Evolutionary conservation across 92 coral and sea anemone species (phyloP).

Genomic region (Zoanthus sansibaricus): DNA sequence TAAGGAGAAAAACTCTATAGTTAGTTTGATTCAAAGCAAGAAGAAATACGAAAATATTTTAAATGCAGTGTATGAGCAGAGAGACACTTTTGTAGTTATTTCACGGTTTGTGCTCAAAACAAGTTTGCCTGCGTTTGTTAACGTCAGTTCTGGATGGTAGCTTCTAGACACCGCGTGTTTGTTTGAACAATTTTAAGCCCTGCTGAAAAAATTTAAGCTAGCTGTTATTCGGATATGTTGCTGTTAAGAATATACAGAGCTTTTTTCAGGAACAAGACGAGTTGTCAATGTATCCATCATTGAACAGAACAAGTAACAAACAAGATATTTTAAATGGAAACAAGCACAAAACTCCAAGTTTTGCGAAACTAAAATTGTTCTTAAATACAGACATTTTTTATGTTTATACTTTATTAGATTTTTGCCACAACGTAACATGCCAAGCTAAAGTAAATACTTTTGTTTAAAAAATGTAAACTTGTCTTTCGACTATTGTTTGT

Average conservation of each 20-base stretch:
- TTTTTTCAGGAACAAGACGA: slow-evolving; percentile 3
- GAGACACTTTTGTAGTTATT: background rate
- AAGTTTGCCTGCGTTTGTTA: slow-evolving; percentile 1
- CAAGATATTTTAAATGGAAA: background rate
- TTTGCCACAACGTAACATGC: background rate
- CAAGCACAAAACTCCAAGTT: background rate
- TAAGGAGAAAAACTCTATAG: background rate
- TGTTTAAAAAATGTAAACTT: background rate
- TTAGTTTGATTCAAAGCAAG: background rate
- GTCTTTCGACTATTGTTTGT: slow-evolving; percentile 7
- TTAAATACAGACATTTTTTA: no score
- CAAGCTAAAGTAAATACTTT: background rate
- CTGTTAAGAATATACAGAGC: background rate
- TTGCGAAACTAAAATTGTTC: background rate
- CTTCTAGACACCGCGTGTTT: slow-evolving; percentile 12
- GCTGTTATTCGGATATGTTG: background rate
- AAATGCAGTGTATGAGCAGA: background rate
- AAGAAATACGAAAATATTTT: background rate
- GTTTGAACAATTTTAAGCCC: background rate
- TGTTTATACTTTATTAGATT: background rate
- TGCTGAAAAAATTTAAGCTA: slow-evolving; percentile 1
- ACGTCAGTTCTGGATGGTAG: background rate
- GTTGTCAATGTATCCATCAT: background rate
- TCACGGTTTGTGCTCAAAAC: background rate
- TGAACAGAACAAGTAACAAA: background rate